Evolutionary conservation across 1,140 invertebrate genomes (phyloP).

Genomic region (Oedothorax gibbosus): DNA sequence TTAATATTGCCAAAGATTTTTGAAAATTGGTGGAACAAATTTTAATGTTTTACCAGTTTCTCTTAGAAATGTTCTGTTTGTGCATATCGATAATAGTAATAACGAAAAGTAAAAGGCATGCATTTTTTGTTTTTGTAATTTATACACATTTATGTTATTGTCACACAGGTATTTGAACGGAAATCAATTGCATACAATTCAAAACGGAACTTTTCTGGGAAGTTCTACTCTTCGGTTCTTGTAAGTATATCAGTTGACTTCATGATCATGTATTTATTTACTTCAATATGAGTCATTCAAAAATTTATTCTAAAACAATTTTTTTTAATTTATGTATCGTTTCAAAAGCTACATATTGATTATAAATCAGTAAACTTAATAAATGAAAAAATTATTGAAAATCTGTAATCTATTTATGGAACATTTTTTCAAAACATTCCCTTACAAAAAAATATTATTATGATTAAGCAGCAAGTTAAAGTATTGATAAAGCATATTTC

Average conservation of each 20-base stretch:
- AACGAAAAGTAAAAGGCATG: too few relatives aligned
- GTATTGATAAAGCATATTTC: too few relatives aligned
- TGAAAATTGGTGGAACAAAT: too few relatives aligned
- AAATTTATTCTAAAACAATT: background rate
- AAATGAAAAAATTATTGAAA: background rate
- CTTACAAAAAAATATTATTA: too few relatives aligned
- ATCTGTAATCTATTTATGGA: too few relatives aligned
- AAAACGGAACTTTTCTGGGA: slow-evolving; percentile 23
- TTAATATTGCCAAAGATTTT: too few relatives aligned
- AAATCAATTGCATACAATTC: slow-evolving; percentile 4
- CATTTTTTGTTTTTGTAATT: background rate
- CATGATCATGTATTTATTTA: too few relatives aligned
- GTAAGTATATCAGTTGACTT: slow-evolving; percentile 9
- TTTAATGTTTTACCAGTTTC: too few relatives aligned
- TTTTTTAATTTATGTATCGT: background rate
- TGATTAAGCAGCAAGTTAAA: background rate
- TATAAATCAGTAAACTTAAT: background rate
- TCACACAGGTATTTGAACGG: slow-evolving; percentile 39
- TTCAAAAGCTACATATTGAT: background rate
- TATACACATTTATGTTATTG: background rate
- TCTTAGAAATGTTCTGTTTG: too few relatives aligned
- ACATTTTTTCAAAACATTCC: too few relatives aligned
- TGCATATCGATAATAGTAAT: too few relatives aligned
- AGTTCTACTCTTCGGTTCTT: slow-evolving; percentile 21
- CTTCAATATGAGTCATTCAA: too few relatives aligned